Evolutionary conservation across 2,113 vertebrate species (phyloP).

Genomic region (Barbus barbus): DNA sequence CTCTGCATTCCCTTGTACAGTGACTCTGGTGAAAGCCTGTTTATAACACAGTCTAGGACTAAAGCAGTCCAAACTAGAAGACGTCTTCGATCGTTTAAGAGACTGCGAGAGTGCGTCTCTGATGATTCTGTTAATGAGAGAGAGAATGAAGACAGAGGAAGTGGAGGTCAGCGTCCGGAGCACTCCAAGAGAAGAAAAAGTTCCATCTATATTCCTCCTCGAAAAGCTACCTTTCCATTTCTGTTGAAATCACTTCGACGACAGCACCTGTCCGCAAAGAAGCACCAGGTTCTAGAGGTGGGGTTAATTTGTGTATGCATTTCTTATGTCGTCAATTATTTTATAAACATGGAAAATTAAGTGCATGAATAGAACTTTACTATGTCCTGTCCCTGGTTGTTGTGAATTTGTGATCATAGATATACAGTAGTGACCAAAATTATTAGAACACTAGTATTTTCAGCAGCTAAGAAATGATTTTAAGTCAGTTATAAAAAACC

Average conservation of each 20-base stretch:
- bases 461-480: too few species aligned
- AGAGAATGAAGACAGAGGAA: not conserved
- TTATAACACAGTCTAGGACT: conserved; percentile 67
- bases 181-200: not conserved
- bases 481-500: too few species aligned
- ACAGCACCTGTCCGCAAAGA: not conserved
- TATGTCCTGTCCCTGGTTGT: too few species aligned
- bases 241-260: not conserved
- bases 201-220: not conserved
- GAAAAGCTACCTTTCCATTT: conserved; percentile 3
- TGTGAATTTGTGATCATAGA: too few species aligned
- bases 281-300: conserved; percentile 21
- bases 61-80: conserved; percentile 44
- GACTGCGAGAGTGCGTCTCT: not conserved
- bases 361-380: too few species aligned
- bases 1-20: conserved; percentile 54
- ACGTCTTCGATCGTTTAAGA: not conserved
- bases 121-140: not conserved
- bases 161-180: not conserved
- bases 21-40: conserved; percentile 72
- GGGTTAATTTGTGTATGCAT: not conserved
- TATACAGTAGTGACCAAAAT: too few species aligned
- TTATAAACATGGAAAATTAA: too few species aligned
- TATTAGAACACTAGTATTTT: too few species aligned
- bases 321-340: not conserved